Evolutionary conservation across 2,797 vertebrate species (phyloP), one percentile per base, ranked within the genome.

Genomic region (Anniella stebbinsi): DNA sequence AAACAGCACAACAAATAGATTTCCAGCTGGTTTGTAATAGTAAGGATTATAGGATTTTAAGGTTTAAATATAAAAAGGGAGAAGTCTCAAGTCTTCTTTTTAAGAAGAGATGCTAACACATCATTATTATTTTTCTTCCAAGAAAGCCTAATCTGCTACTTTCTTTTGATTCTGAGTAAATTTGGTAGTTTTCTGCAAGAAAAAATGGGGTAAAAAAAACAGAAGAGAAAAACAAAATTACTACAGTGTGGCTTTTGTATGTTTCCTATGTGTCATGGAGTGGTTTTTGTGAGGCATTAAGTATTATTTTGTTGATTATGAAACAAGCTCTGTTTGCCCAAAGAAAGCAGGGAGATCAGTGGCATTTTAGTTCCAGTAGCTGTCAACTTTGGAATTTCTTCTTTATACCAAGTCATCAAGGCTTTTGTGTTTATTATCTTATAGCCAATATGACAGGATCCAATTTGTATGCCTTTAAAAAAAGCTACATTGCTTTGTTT

Each of bases 131-230:
- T 92, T 77, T 60, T 63, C 90, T 25, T 17, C 76, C 89, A 93
- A 72, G 90, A 84, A 80, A 23, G 92, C 92, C 80, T 38, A 86
- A 90, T 60, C 12, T 92, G 38, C 13, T 45, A 36, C 70, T 94
- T 92, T 90, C 87, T 95, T 95, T 93, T 93, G 80, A 85, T 88
- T 96, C 87, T 93, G 94, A 95, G 92, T 95, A 94, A 96, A 96
- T 93, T 96, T 94, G 96, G 94, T 94, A 93, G 90, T 54, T 93
- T 94, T 89, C 88, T 95, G 91, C 88, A 93, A 93, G 93, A 91
- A 93, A 90, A 45, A 89, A 94, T 93, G 93, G 91, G 91, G 90
- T n/a, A n/a, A 48, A 88, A 94, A 87, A 95, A 94, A 91, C 51
- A 91, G 80, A 41, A 38, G 4, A 85, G 48, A 78, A 70, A 85